Percentiles rank a stretch among this genome's conserved stretches.
phyloP scores from a whole-genome alignment of 2,113 vertebrate species.

The Azemiops feae region DNA sequence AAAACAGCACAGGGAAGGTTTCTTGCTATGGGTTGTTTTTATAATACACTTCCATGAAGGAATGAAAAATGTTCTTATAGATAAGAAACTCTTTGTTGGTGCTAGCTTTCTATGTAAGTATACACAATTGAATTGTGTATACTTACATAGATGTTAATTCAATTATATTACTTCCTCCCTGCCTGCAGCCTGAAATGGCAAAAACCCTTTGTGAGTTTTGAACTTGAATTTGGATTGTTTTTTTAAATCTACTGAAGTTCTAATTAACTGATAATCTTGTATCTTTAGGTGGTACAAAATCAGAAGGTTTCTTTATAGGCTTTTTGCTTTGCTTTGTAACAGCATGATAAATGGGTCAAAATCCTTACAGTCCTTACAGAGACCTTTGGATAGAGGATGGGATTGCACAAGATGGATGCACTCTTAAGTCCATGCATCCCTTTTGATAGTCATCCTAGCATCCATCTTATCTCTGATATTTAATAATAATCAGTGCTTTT shows the following conservation, averaged over 20 bases:
- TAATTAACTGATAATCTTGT: background rate
- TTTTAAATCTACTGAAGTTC: too few species aligned
- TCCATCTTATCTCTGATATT: background rate
- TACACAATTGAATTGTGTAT: too few species aligned
- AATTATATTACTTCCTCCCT: background rate
- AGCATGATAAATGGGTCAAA: background rate
- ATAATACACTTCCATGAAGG: too few species aligned
- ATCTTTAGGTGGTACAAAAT: background rate
- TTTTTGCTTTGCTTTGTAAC: background rate
- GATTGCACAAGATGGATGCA: background rate
- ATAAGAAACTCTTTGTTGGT: too few species aligned
- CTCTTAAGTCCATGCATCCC: background rate
- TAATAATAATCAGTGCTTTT: too few species aligned
- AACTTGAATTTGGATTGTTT: background rate
- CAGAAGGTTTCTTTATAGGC: background rate
- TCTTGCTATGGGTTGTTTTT: too few species aligned
- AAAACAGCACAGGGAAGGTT: too few species aligned
- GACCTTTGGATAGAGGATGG: background rate
- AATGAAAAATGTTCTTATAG: too few species aligned
- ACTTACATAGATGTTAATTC: too few species aligned
- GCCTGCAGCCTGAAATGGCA: background rate
- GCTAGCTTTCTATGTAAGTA: too few species aligned
- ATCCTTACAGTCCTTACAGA: background rate
- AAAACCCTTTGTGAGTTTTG: background rate
- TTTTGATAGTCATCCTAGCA: background rate